Evolutionary conservation across 2,888 invertebrate species (phyloP), one percentile per base, ranked within the genome.

Genomic region (Syrista parreyssii): DNA sequence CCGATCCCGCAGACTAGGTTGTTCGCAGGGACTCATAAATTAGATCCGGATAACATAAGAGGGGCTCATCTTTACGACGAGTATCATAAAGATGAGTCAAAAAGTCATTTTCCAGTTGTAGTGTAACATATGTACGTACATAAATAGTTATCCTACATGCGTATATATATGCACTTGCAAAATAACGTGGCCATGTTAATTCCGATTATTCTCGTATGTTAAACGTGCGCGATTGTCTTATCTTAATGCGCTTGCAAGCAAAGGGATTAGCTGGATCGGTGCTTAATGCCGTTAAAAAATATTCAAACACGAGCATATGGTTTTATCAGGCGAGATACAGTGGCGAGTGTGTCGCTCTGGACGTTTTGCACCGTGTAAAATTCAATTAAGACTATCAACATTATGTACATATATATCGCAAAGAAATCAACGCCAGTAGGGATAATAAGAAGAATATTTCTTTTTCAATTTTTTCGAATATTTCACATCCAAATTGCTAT

Each of bases 261-360:
- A 69, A 69, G 31, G 77, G 77, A 77, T 77, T 74, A 77, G 12
- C 30, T 12, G 73, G 68, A 68, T 76, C 12, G 32, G 34, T 31
- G 68, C 68, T 68, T 74, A n/a, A n/a, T 11, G 35, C 30, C n/a
- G 23, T 55, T 55, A 55, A 55, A 68, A 32, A 75, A 76, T 69
- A 68, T 73, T 72, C 68, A 68, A 75, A 68, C 55, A 68, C 75
- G 75, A 55, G 69, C 78, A 76, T 78, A 76, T 78, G 78, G 78
- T n/a, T 68, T 68, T 68, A 68, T 55, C 55, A 23, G 55, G 23
- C 55, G 23, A 55, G 23, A 55, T 55, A 55, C 55, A 55, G 55
- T 55, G 23, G 23, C 55, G 55, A 23, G 23, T 23, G 55, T 23
- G 55, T 55, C 23, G 23, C 55, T 23, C 15, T 23, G 9, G 23